Base-by-base conservation (phyloP, 2,113 vertebrate species). In the Leiothrix lutea region DNA sequence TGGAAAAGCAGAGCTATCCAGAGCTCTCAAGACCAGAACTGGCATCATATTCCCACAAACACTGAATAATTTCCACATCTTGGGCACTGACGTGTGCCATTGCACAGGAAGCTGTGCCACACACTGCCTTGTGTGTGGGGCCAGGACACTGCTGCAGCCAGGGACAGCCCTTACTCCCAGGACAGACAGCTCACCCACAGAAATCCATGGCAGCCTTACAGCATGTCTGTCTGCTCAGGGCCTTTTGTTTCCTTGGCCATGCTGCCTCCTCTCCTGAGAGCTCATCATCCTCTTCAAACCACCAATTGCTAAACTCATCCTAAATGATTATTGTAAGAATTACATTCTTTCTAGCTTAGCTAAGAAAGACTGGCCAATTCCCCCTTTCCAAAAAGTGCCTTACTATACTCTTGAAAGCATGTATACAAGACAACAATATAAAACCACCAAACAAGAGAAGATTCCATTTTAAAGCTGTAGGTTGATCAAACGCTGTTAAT, bases 401-500 rank as follows among this genome's bases (percentile, higher is more conserved):
- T 51, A 47, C 51, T 72, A 26, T 44, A 57, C 44, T 31, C 51
- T 29, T 66, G 54, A 42, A 83, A 80, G 64, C 2, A 1, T 8
- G 3, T 73, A 23, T 57, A 4, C 26, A 36, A 56, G 57, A 62
- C 11, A 64, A 65, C 25, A 83, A 85, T 67, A 94, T 78, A 80
- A 64, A 50, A 18, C 6, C 38, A 51, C 35, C 62, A 92, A 92
- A 92, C 48, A 65, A 47, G 65, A 89, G 50, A 89, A 80, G 42
- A 90, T 73, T 90, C 88, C 21, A 88, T 88, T 95, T 93, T 78
- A 67, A 90, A 92, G 83, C 69, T 44, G 64, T 74, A 80, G 72
- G 91, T 47, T 70, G 86, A 93, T 92, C 71, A 64, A 90, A 88
- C 0, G 36, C 81, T 70, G 85, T 86, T 96, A 94, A 95, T 97